Percentiles rank a stretch among this genome's conserved stretches.
Conservation (phyloP, 2,888 invertebrate species). For the Minunthozetes semirufus region DNA sequence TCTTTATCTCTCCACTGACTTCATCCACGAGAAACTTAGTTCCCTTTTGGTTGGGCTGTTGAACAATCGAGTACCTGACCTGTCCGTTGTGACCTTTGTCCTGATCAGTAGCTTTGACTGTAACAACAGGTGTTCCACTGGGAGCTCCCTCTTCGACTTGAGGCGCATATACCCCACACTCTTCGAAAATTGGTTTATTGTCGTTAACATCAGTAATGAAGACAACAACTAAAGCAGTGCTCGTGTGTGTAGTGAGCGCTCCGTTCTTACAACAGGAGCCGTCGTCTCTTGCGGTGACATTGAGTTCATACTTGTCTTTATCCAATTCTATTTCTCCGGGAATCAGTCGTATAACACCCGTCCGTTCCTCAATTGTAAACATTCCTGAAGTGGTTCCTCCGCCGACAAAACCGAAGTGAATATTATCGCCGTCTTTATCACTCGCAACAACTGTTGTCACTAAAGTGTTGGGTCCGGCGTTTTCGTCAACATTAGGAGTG, state of each 20-base stretch:
- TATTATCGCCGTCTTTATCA: constrained; percentile 94
- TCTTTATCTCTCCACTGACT: constrained; percentile 87
- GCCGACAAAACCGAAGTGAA: constrained; percentile 77
- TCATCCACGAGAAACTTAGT: constrained; percentile 93
- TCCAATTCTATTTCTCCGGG: constrained; percentile 78
- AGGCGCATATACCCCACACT: constrained; percentile 84
- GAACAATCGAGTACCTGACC: constrained; percentile 82
- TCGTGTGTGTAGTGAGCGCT: constrained; percentile 77
- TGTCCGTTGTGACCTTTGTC: constrained; percentile 73
- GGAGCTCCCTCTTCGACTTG: constrained; percentile 91
- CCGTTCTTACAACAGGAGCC: constrained; percentile 92
- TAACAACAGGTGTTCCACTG: constrained; percentile 85
- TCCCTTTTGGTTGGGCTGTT: constrained; percentile 88
- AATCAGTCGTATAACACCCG: constrained; percentile 79
- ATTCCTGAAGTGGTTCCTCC: constrained; percentile 79
- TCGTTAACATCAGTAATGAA: constrained; percentile 96
- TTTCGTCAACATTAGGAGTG: constrained; percentile 91
- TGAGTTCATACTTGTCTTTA: constrained; percentile 87
- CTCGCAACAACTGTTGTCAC: constrained; percentile 95
- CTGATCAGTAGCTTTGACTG: constrained; percentile 79
- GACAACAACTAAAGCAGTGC: constrained; percentile 88
- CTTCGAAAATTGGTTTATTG: constrained; percentile 90
- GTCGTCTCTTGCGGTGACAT: constrained; percentile 95
- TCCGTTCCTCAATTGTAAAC: constrained; percentile 90
- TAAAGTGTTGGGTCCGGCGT: constrained; percentile 86